phyloP scores from a whole-genome alignment of 2,797 vertebrate species.

The Coccyzus lansbergi region DNA sequence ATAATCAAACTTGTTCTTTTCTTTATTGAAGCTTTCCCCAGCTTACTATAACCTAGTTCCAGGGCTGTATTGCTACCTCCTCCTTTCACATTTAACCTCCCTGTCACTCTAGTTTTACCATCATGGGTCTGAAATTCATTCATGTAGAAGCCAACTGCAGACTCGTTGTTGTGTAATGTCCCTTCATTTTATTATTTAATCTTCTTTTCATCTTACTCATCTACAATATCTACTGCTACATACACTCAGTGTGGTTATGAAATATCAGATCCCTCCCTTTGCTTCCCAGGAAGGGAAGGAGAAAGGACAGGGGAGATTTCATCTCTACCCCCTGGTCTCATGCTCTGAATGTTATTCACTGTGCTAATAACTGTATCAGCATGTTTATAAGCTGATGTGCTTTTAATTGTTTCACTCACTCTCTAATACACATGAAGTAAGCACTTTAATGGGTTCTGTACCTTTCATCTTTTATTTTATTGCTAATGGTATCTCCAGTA shows the following conservation, averaged over 20 bases:
- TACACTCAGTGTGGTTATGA: background rate
- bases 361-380: conserved; percentile 76
- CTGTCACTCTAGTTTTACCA: conserved; percentile 19
- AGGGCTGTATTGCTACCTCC: background rate
- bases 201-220: conserved; percentile 40
- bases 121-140: conserved; percentile 27
- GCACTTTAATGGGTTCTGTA: conserved; percentile 76
- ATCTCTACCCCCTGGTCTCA: conserved; percentile 54
- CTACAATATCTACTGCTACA: background rate
- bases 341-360: conserved; percentile 62
- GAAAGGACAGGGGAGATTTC: conserved; percentile 50
- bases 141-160: background rate
- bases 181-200: conserved; percentile 44
- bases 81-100: conserved; percentile 12
- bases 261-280: background rate
- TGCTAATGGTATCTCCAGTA: conserved; percentile 80
- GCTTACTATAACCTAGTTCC: background rate
- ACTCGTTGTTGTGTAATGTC: background rate
- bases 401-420: conserved; percentile 79
- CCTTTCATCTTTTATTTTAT: conserved; percentile 75
- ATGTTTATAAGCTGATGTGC: conserved; percentile 74
- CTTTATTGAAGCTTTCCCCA: background rate
- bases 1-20: background rate
- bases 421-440: conserved; percentile 64
- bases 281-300: conserved; percentile 4